Evolutionary conservation across 1,140 invertebrate genomes (phyloP).

Genomic region (Augochlora pura): DNA sequence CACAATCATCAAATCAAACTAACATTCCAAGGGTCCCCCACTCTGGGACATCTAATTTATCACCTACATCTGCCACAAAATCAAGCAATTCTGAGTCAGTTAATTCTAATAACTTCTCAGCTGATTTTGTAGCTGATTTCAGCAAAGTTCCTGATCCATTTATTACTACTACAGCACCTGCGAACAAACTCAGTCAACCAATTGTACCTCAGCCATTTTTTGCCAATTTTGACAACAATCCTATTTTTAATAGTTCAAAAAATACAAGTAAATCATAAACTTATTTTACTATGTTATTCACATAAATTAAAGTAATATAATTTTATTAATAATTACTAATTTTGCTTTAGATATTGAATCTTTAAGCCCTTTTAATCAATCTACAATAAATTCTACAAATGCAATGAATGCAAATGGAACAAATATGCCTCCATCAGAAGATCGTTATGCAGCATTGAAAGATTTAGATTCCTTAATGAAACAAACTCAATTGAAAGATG

Average conservation of each 20-base stretch:
- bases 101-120: constrained; percentile 76
- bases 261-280: constrained; percentile 47
- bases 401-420: constrained; percentile 70
- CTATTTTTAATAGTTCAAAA: constrained; percentile 83
- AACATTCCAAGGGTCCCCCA: constrained; percentile 71
- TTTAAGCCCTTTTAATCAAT: constrained; percentile 68
- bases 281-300: background rate
- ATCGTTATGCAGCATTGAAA: constrained; percentile 91
- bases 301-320: background rate
- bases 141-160: constrained; percentile 80
- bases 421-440: constrained; percentile 82
- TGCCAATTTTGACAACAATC: constrained; percentile 88
- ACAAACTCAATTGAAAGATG: constrained; percentile 76
- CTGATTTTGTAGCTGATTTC: constrained; percentile 85
- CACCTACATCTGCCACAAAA: constrained; percentile 58
- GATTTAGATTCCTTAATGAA: constrained; percentile 88
- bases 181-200: constrained; percentile 64
- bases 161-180: constrained; percentile 65
- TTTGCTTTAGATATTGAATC: constrained; percentile 66
- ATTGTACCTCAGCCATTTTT: constrained; percentile 81
- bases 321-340: background rate
- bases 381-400: constrained; percentile 38
- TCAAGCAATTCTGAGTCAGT: constrained; percentile 58
- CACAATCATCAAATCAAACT: constrained; percentile 47
- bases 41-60: constrained; percentile 56